Evolutionary conservation across 2,113 vertebrate genomes (phyloP), one percentile per base, ranked within the genome.

Genomic region (Gallinago media): DNA sequence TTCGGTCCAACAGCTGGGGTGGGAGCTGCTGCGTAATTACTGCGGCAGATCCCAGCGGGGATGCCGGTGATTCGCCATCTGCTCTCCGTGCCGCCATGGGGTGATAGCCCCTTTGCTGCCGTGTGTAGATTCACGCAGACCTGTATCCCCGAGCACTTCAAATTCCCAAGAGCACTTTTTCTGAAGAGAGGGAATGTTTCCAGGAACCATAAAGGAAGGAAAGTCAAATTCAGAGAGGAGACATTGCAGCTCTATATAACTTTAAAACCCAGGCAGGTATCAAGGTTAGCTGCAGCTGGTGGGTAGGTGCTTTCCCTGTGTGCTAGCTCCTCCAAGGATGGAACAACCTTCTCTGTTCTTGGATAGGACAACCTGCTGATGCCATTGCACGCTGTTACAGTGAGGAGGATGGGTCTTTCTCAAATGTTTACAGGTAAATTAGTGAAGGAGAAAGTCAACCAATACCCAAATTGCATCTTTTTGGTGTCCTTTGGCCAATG

Each of bases 61-160:
- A 88, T 19, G 34, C 62, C 0, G 0, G 59, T 38, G 59, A 55
- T 86, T 90, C 3, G 0, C 72, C 83, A 80, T 74, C 88, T 83
- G 88, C 42, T 68, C 0, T 0, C 54, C 0, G 0, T 0, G 2
- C 83, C 68, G 26, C 0, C 0, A 72, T 23, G 36, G 46, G 59
- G 67, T 79, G 88, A 76, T 56, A 19, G 9, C 88, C 12, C 1
- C 27, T 90, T 76, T 88, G 80, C 78, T 4, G 0, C 1, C 0
- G 6, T 42, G 11, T 50, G 86, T 46, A 80, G 27, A 77, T 59
- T 74, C 68, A 67, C 1, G 0, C 25, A 95, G 27, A 73, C 25
- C 73, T 3, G 0, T 55, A 63, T 63, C 52, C 47, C 65, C 0
- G 3, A 80, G 59, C 18, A 83, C 59, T 59, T 84, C 68, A 38